Percentiles rank a stretch among this genome's conserved stretches.
phyloP scores from a whole-genome alignment of 1,140 invertebrate genomes.

The Drosophila bocqueti region DNA sequence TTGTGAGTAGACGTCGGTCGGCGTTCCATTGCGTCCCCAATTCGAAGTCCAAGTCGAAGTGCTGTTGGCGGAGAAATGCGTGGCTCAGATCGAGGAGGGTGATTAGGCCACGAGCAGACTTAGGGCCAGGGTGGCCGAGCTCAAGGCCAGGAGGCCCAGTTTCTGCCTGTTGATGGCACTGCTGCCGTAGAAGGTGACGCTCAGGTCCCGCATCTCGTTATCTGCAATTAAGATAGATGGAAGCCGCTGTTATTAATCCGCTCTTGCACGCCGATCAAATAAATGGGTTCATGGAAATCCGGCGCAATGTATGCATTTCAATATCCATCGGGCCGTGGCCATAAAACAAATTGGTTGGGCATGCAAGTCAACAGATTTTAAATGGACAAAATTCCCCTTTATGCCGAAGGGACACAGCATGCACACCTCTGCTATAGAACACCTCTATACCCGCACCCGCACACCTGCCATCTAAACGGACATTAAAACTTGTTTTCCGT shows the following conservation, averaged over 20 bases:
- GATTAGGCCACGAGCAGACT: conserved; percentile 64
- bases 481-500: conserved; percentile 35
- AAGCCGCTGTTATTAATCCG: conserved; percentile 29
- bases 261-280: not conserved
- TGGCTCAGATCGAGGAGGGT: conserved; percentile 50
- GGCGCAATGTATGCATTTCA: conserved; percentile 31
- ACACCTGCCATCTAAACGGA: conserved; percentile 32
- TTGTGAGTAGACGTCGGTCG: conserved; percentile 34
- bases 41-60: conserved; percentile 47
- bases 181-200: conserved; percentile 84
- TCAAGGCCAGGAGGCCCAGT: conserved; percentile 61
- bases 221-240: conserved; percentile 62
- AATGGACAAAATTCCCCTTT: conserved; percentile 25
- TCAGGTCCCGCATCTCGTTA: conserved; percentile 83
- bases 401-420: not conserved
- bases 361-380: conserved; percentile 54
- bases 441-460: not conserved
- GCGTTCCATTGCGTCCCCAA: conserved; percentile 9
- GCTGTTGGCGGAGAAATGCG: conserved; percentile 77
- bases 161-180: conserved; percentile 71
- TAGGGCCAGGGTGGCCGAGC: conserved; percentile 59
- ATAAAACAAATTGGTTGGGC: conserved; percentile 52
- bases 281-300: conserved; percentile 27
- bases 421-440: conserved; percentile 3
- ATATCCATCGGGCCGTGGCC: conserved; percentile 42